Evolutionary conservation across 2,797 vertebrate species (phyloP).

Genomic region (Lepus oiostolus): DNA sequence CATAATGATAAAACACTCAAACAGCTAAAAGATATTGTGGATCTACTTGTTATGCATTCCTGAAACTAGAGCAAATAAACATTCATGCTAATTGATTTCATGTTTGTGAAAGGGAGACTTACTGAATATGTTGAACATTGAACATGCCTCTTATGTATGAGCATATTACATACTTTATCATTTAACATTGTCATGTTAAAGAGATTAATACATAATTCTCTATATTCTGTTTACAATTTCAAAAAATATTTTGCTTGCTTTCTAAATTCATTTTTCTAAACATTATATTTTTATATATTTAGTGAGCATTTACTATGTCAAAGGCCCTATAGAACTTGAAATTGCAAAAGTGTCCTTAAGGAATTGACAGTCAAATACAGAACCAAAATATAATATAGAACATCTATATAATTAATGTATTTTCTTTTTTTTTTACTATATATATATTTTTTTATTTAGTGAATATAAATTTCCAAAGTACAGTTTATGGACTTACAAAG

Average conservation of each 20-base stretch:
- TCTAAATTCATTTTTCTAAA: background rate
- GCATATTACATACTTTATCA: background rate
- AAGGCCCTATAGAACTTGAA: background rate
- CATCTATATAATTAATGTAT: background rate
- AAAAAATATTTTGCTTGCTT: background rate
- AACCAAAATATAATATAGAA: background rate
- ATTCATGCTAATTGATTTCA: background rate
- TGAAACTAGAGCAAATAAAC: constrained; percentile 8
- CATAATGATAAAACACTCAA: background rate
- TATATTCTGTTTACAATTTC: background rate
- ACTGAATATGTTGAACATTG: background rate
- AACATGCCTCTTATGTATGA: background rate
- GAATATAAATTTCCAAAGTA: too few species aligned
- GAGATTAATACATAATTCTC: background rate
- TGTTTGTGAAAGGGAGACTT: background rate
- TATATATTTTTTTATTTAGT: too few species aligned
- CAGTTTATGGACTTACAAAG: too few species aligned
- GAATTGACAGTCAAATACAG: background rate
- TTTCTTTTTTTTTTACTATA: background rate
- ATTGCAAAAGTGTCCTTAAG: background rate
- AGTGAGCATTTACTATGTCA: background rate
- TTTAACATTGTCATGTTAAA: background rate
- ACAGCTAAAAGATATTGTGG: background rate
- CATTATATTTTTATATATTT: background rate
- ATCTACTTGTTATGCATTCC: background rate